These are phyloP conservation scores for Heliconius hortense DNA, from an alignment of 2,888 invertebrate genomes.

Conservation along the genomic window DNA sequence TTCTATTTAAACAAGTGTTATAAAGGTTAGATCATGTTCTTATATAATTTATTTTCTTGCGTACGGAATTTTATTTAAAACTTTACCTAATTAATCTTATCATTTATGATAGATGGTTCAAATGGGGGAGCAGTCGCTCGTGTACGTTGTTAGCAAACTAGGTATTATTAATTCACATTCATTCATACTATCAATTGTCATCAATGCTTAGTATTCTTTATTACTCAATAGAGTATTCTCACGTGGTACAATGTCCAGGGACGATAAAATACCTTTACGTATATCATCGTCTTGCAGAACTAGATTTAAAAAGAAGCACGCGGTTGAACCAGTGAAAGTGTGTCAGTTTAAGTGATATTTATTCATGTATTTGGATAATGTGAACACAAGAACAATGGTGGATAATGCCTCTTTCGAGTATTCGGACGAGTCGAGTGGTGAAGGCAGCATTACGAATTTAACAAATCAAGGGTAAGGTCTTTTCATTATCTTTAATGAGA, in stretches of 20 bases:
- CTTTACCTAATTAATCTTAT: conserved; percentile 39
- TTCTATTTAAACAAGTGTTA: conserved; percentile 30
- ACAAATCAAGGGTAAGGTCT: conserved; percentile 59
- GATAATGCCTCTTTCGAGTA: conserved; percentile 75
- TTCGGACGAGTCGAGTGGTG: conserved; percentile 72
- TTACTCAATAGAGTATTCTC: conserved; percentile 11
- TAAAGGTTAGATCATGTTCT: conserved; percentile 23
- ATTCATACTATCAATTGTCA: conserved; percentile 32
- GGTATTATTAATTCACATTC: conserved; percentile 33
- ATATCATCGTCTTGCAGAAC: conserved; percentile 21
- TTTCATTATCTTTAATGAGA: neutral
- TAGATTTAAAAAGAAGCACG: conserved; percentile 30
- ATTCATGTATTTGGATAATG: conserved; percentile 44
- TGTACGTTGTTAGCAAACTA: conserved; percentile 27
- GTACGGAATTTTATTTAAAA: conserved; percentile 27
- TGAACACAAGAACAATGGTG: conserved; percentile 59
- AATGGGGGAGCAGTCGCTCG: conserved; percentile 35
- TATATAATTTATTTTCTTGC: neutral
- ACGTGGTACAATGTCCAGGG: conserved; percentile 21
- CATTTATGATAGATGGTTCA: conserved; percentile 35
- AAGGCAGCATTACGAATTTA: conserved; percentile 49
- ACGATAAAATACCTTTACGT: conserved; percentile 24
- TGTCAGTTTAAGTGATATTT: conserved; percentile 42
- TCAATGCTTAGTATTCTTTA: conserved; percentile 1
- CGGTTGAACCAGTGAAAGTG: conserved; percentile 32